Evolutionary conservation across 2,797 vertebrate species (phyloP).

Genomic region (Galagoides demidoff): DNA sequence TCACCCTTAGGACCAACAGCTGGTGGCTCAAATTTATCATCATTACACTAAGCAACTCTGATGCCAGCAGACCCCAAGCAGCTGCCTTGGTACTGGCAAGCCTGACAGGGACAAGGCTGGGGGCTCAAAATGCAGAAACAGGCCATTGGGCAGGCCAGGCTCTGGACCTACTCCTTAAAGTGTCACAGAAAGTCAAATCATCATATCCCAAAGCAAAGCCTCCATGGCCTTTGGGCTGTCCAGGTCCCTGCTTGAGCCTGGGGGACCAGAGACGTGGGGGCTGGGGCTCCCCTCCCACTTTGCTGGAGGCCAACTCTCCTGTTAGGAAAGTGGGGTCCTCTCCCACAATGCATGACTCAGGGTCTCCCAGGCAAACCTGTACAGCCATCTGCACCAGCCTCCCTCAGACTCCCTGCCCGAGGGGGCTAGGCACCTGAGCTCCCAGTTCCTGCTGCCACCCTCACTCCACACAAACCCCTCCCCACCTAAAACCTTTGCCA

Average conservation of each 20-base stretch:
- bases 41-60: slow-evolving; percentile 63
- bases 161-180: not conserved
- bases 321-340: too few relatives aligned
- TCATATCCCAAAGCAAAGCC: not conserved
- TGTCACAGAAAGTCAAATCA: not conserved
- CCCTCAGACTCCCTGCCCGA: not conserved
- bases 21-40: slow-evolving; percentile 65
- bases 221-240: not conserved
- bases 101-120: not conserved
- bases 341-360: not conserved
- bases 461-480: too few relatives aligned
- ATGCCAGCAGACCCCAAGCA: slow-evolving; percentile 69
- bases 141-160: not conserved
- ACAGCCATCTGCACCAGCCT: not conserved
- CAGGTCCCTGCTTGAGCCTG: not conserved
- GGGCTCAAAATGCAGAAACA: not conserved
- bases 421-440: not conserved
- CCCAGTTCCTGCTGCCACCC: not conserved
- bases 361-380: not conserved
- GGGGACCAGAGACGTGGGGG: not conserved
- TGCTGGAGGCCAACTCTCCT: not conserved
- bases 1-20: slow-evolving; percentile 61
- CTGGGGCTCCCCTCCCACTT: not conserved
- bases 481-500: not conserved
- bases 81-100: slow-evolving; percentile 64